Conservation (phyloP, 2,797 vertebrate genomes). For the Macropodus opercularis region DNA sequence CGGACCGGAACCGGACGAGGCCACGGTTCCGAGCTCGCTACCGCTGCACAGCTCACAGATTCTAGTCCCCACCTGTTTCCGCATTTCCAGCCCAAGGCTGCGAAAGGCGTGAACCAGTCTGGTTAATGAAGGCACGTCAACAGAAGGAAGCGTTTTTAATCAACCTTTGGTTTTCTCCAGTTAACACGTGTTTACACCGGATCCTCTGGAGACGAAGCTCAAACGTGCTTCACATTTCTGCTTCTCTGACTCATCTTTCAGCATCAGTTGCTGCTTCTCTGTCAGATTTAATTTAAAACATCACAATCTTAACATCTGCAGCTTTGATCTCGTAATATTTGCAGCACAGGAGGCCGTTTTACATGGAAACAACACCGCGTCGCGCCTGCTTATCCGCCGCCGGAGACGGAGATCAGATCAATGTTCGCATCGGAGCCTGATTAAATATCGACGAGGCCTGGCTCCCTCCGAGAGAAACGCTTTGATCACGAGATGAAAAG, state of each 20-base stretch:
- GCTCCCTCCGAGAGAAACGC: conserved; percentile 44
- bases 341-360: conserved; percentile 21
- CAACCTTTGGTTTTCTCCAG: conserved; percentile 4
- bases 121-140: conserved; percentile 23
- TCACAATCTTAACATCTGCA: background rate
- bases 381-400: conserved; percentile 46
- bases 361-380: conserved; percentile 3
- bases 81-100: no score
- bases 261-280: background rate
- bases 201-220: background rate
- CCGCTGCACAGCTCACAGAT: no score
- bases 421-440: conserved; percentile 56
- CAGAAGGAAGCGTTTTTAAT: conserved; percentile 13
- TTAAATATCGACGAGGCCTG: conserved; percentile 62
- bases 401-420: conserved; percentile 52
- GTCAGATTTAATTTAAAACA: conserved; percentile 7
- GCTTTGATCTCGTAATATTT: conserved; percentile 10
- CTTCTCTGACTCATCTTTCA: background rate
- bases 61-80: no score
- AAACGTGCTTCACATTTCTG: no score
- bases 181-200: background rate
- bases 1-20: background rate
- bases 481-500: conserved; percentile 57
- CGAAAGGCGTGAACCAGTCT: background rate
- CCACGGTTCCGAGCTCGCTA: no score